phyloP scores from a whole-genome alignment of 2,797 vertebrate species.

The Parambassis ranga region DNA sequence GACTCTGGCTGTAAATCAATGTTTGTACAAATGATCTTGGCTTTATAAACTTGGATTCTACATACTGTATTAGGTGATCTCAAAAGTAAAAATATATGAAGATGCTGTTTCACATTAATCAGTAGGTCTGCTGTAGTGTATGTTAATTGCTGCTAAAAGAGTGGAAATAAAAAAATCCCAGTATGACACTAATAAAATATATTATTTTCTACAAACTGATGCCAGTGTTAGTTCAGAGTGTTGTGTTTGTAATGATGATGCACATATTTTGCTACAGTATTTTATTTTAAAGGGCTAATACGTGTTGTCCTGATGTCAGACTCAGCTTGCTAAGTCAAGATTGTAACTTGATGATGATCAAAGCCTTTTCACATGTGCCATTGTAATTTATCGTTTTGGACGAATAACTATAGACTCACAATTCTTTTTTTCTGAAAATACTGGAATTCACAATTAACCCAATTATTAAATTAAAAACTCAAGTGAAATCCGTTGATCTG shows the following conservation, averaged over 20 bases:
- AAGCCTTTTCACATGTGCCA: constrained; percentile 67
- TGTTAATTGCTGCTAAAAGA: constrained; percentile 22
- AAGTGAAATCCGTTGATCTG: neutral
- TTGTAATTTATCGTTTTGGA: constrained; percentile 32
- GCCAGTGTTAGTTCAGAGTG: too few species aligned
- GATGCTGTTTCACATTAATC: constrained; percentile 24
- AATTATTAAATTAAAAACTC: neutral
- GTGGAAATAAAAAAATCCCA: constrained; percentile 14
- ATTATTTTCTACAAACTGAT: neutral
- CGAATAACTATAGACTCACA: constrained; percentile 6
- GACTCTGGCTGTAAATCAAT: constrained; percentile 14
- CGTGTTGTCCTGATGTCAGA: constrained; percentile 33
- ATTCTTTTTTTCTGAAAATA: too few species aligned
- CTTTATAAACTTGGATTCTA: constrained; percentile 24
- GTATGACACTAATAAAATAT: too few species aligned
- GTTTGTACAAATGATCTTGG: constrained; percentile 12
- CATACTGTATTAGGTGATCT: neutral
- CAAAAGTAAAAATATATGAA: constrained; percentile 5
- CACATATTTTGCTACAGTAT: constrained; percentile 12
- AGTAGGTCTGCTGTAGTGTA: constrained; percentile 21
- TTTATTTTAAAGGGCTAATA: constrained; percentile 68
- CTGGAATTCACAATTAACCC: neutral
- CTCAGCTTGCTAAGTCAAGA: constrained; percentile 44
- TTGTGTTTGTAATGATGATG: constrained; percentile 39
- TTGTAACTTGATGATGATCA: constrained; percentile 56